phyloP scores from a whole-genome alignment of 2,797 vertebrate species.

The Notolabrus celidotus region DNA sequence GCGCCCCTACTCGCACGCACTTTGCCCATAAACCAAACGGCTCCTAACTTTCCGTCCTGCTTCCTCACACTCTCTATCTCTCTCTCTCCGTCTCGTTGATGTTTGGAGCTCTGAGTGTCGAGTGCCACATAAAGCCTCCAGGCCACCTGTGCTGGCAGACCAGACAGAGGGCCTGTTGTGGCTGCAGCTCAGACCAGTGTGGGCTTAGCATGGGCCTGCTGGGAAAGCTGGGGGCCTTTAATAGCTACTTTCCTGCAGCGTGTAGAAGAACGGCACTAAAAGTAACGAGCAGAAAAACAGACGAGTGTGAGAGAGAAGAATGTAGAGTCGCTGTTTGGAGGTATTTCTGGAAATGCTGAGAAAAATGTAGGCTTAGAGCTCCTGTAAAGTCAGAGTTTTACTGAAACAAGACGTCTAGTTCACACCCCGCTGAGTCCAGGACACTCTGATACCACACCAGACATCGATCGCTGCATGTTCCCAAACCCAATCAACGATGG shows the following conservation, averaged over 20 bases:
- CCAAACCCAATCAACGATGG: no score
- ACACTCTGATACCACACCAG: background rate
- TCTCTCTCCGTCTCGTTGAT: background rate
- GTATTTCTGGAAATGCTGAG: background rate
- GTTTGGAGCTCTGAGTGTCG: conserved; percentile 21
- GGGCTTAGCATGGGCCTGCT: conserved; percentile 48
- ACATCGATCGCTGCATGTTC: no score
- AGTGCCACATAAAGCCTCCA: conserved; percentile 33
- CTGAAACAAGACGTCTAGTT: conserved; percentile 14
- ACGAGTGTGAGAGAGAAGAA: background rate
- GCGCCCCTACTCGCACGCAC: background rate
- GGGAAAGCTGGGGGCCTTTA: conserved; percentile 30
- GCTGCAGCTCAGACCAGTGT: conserved; percentile 12
- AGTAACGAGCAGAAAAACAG: conserved; percentile 19
- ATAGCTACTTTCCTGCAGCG: conserved; percentile 32
- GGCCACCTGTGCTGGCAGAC: conserved; percentile 64
- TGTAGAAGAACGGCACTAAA: conserved; percentile 9
- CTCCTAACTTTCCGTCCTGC: conserved; percentile 30
- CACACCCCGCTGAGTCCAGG: conserved; percentile 3
- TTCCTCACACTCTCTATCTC: conserved; percentile 1
- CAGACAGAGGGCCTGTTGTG: conserved; percentile 68
- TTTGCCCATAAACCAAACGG: conserved; percentile 23
- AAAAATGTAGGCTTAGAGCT: conserved; percentile 12
- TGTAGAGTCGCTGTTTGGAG: background rate
- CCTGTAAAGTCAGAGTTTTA: background rate